These are phyloP conservation scores for Etheostoma perlongum DNA, from an alignment of 2,797 vertebrate species.

Conservation along the genomic window DNA sequence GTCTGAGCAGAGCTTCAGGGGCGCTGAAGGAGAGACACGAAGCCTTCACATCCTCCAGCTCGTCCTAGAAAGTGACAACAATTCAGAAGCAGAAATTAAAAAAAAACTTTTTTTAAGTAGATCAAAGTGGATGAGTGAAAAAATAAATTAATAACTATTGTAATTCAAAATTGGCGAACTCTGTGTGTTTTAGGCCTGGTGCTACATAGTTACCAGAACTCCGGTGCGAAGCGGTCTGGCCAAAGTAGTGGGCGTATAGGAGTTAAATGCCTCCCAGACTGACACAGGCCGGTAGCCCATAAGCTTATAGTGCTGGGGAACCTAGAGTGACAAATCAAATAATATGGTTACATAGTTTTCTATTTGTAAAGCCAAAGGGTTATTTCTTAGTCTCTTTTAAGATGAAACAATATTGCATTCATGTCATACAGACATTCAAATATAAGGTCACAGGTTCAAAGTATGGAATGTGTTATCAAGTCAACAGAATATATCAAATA, in stretches of 20 bases:
- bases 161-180: background rate
- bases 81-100: background rate
- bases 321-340: conserved; percentile 61
- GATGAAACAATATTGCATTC: too few relatives aligned
- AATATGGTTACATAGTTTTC: background rate
- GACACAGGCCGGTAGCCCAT: conserved; percentile 79
- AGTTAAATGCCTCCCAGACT: conserved; percentile 71
- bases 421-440: too few relatives aligned
- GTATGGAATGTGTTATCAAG: too few relatives aligned
- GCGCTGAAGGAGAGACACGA: conserved; percentile 64
- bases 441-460: too few relatives aligned
- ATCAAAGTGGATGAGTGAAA: background rate
- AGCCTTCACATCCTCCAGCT: conserved; percentile 25
- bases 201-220: conserved; percentile 62
- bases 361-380: too few relatives aligned
- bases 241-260: conserved; percentile 54
- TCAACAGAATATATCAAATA: too few relatives aligned
- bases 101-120: background rate
- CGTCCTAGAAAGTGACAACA: conserved; percentile 56
- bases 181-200: background rate
- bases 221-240: conserved; percentile 72
- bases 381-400: background rate
- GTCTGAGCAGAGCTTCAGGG: conserved; percentile 72
- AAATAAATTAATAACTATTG: background rate
- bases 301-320: conserved; percentile 80